Evolutionary conservation across 2,113 vertebrate species (phyloP).

Genomic region (Microcebus tavaratra): DNA sequence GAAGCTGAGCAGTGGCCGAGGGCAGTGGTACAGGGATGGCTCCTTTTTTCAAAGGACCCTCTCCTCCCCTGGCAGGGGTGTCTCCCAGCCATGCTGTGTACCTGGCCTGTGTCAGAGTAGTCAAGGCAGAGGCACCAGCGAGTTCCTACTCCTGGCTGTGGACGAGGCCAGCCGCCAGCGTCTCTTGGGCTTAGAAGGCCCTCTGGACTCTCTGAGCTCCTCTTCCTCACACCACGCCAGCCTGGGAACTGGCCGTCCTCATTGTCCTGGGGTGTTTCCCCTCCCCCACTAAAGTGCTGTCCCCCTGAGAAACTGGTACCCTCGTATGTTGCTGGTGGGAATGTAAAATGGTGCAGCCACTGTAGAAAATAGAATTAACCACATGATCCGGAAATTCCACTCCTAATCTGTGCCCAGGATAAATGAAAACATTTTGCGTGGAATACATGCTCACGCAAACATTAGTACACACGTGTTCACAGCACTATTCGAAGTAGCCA

Average conservation of each 20-base stretch:
- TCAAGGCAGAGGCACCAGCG: not conserved
- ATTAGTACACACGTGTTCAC: not conserved
- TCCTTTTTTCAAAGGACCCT: not conserved
- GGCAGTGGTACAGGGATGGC: not conserved
- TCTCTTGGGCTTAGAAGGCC: not conserved
- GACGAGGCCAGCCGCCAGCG: not conserved
- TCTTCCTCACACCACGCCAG: not conserved
- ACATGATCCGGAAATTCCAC: not conserved
- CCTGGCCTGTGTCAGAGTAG: not conserved
- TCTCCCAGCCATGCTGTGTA: not conserved
- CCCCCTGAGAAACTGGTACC: not conserved
- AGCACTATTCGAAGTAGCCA: too few species aligned
- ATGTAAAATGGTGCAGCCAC: fast-evolving
- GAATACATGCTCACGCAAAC: not conserved
- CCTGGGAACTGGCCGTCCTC: not conserved
- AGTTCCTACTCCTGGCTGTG: fast-evolving
- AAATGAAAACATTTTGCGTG: not conserved
- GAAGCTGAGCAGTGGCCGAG: not conserved
- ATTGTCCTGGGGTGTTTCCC: not conserved
- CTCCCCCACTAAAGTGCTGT: not conserved
- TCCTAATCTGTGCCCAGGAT: not conserved
- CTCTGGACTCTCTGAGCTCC: not conserved
- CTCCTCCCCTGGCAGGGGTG: not conserved
- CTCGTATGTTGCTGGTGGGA: not conserved
- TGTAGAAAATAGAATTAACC: not conserved